Evolutionary conservation across 2,888 invertebrate species (phyloP), one percentile per base, ranked within the genome.

Genomic region (Drosophila merina): DNA sequence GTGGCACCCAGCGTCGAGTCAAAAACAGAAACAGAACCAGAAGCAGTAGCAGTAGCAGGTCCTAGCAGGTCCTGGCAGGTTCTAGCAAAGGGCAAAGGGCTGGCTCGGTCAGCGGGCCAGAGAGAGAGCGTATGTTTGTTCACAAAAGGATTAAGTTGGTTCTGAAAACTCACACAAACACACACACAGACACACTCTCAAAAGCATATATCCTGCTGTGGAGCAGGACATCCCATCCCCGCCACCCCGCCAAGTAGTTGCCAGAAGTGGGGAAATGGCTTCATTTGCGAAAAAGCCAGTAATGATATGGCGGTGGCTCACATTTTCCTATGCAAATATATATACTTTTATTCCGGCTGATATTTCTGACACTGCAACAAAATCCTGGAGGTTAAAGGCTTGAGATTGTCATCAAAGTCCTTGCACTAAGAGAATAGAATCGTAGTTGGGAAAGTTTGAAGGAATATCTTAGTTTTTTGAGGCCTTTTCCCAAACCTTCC

Each of bases 91-190:
- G 40, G 40, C 40, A 40, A 12, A 48, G 42, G 33, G 52, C 40
- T 30, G 70, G 33, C 47, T 64, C 58, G 67, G 62, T 63, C 72
- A 70, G 49, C 58, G 33, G 55, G 58, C 63, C 28, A 56, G 48
- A 50, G 48, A 50, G 48, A 50, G 38, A 76, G 68, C 80, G 70
- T 88, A 67, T 84, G 81, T 74, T 79, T 77, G 71, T 71, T 63
- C 62, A 76, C 75, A 88, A 82, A 87, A 80, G 83, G 80, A 85
- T 86, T 88, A 79, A 83, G 79, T 82, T 88, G 59, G 67, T 60
- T 47, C 45, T 57, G 52, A 20, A 52, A 38, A 25, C 33, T 47
- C 28, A 33, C 31, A 33, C 33, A 33, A n/a, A n/a, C 36, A 2
- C 31, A 30, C 44, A 25, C 45, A 45, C 20, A 38, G 14, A n/a